Evolutionary conservation across 2,113 vertebrate species (phyloP).

Genomic region (Anhinga anhinga): DNA sequence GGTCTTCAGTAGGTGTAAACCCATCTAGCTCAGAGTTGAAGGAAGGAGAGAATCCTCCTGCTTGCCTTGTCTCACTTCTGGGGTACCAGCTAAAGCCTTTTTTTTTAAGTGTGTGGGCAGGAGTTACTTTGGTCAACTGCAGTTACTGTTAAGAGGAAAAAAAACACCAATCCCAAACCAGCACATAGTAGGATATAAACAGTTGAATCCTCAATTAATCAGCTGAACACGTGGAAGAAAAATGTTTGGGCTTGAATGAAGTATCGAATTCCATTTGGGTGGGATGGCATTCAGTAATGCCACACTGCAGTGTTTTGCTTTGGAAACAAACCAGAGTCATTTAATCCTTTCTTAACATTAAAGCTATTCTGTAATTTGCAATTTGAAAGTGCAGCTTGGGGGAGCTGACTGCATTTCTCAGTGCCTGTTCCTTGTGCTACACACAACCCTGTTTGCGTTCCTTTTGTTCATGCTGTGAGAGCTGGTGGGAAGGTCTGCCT

Average conservation of each 20-base stretch:
- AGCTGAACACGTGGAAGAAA: background rate
- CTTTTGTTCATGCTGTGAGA: background rate
- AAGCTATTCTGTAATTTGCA: background rate
- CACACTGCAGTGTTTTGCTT: background rate
- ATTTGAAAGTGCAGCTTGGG: constrained; percentile 26
- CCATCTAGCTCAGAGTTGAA: background rate
- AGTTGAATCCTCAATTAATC: background rate
- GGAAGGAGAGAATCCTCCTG: background rate
- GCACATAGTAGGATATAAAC: background rate
- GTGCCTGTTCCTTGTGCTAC: background rate
- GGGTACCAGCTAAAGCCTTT: background rate
- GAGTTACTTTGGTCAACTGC: background rate
- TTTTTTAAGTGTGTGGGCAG: background rate
- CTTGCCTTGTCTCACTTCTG: background rate
- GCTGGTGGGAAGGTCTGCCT: background rate
- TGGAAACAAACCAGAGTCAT: background rate
- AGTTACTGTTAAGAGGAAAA: background rate
- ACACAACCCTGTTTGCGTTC: background rate
- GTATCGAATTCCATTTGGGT: background rate
- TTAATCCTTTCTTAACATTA: background rate
- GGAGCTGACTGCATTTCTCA: constrained; percentile 29
- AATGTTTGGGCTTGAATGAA: constrained; percentile 16
- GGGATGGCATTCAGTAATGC: background rate
- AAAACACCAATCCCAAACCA: background rate
- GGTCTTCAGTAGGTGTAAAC: background rate